These are phyloP conservation scores for Petroica traversi DNA, from an alignment of 2,113 vertebrate genomes.

Conservation along the genomic window DNA sequence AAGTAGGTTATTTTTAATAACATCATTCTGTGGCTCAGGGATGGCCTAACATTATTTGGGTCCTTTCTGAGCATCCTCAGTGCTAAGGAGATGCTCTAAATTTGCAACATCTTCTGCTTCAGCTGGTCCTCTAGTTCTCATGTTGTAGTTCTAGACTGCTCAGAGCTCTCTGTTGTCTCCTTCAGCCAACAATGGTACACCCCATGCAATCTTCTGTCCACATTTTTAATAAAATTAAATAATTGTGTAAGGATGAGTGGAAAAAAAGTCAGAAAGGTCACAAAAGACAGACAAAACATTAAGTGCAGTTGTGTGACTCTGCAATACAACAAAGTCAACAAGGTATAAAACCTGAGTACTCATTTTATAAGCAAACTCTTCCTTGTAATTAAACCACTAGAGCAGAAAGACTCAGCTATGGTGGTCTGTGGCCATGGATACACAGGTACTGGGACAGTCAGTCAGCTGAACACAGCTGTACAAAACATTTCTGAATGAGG, in stretches of 20 bases:
- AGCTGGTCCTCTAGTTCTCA: not conserved
- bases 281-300: not conserved
- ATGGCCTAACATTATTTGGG: not conserved
- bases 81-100: not conserved
- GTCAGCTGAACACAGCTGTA: not conserved
- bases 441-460: not conserved
- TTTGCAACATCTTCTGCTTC: not conserved
- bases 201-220: not conserved
- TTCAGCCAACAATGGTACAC: not conserved
- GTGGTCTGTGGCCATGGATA: not conserved
- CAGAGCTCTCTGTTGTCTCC: not conserved
- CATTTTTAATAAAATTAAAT: not conserved
- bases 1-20: not conserved
- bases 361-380: slow-evolving; percentile 50
- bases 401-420: slow-evolving; percentile 8
- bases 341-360: slow-evolving; percentile 19
- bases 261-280: not conserved
- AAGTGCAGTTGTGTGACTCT: not conserved
- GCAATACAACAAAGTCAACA: slow-evolving; percentile 19
- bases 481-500: not conserved
- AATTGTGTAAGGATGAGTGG: not conserved
- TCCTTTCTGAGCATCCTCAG: not conserved
- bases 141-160: not conserved
- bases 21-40: not conserved
- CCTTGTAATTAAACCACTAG: slow-evolving; percentile 35